Percentiles rank a stretch among this genome's conserved stretches.
These are phyloP conservation scores for Dasyurus viverrinus DNA, from an alignment of 2,113 vertebrate species.

Conservation along the genomic window DNA sequence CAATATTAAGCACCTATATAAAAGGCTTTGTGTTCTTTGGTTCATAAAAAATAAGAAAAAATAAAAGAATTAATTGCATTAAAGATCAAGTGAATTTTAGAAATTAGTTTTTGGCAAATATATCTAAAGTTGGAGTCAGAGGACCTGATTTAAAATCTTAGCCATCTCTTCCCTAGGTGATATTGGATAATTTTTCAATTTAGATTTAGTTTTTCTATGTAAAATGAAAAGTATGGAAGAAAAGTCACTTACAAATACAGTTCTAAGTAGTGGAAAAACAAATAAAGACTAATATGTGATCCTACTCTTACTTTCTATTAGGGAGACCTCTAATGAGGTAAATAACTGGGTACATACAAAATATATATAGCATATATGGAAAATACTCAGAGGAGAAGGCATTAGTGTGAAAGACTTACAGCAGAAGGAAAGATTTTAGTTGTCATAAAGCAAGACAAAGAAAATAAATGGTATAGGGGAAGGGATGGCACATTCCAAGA, in stretches of 20 bases:
- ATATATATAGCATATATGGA: background rate
- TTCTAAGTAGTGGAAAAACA: background rate
- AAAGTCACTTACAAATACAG: background rate
- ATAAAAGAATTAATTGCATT: background rate
- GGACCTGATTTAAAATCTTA: background rate
- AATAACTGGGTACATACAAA: background rate
- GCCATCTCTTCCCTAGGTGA: background rate
- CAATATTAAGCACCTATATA: background rate
- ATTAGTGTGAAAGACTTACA: background rate
- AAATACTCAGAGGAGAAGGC: background rate
- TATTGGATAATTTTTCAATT: background rate
- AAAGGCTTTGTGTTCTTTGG: background rate
- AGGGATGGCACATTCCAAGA: background rate
- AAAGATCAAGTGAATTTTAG: background rate
- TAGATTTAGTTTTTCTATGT: background rate
- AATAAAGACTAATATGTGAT: background rate
- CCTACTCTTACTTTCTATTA: background rate
- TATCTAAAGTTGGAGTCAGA: background rate
- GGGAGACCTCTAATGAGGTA: background rate
- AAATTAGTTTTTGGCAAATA: constrained; percentile 19
- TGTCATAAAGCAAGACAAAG: background rate
- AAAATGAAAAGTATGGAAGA: background rate
- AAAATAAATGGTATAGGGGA: background rate
- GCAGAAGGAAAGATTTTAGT: background rate
- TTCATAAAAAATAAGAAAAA: background rate